Conservation (phyloP, 1,140 invertebrate genomes). For the Temnothorax nylanderi region DNA sequence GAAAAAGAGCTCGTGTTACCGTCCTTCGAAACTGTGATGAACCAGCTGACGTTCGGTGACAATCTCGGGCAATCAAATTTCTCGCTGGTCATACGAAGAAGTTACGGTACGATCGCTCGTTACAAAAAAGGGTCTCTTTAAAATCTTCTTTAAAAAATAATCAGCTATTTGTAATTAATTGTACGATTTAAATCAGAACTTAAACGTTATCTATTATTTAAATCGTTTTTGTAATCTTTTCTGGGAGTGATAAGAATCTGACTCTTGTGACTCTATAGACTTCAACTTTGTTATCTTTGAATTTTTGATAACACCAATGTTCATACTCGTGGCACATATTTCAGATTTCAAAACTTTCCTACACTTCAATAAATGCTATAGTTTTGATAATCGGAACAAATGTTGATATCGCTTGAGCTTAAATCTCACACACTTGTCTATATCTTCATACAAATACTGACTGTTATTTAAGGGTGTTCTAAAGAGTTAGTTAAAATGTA, state of each 20-base stretch:
- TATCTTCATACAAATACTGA: neutral
- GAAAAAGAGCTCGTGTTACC: conserved; percentile 76
- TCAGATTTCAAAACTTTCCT: neutral
- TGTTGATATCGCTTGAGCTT: neutral
- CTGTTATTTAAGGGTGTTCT: too few species aligned
- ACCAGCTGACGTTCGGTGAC: conserved; percentile 48
- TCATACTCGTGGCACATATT: neutral
- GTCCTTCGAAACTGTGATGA: conserved; percentile 60
- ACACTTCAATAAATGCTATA: neutral
- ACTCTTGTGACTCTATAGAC: conserved; percentile 11
- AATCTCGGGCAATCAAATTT: conserved; percentile 51
- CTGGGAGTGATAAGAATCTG: conserved; percentile 73
- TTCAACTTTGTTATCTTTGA: neutral
- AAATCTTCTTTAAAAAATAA: neutral
- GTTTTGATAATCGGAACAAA: neutral
- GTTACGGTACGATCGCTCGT: neutral
- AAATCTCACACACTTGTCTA: neutral
- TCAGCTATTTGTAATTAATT: conserved; percentile 3
- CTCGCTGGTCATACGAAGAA: neutral
- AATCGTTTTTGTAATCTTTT: conserved; percentile 72
- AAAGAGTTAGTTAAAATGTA: too few species aligned
- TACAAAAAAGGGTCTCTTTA: neutral
- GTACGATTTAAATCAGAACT: neutral
- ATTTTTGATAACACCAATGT: neutral
- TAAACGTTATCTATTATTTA: conserved; percentile 49